Conservation (phyloP, 2,113 vertebrate species). For the Smithornis capensis region DNA sequence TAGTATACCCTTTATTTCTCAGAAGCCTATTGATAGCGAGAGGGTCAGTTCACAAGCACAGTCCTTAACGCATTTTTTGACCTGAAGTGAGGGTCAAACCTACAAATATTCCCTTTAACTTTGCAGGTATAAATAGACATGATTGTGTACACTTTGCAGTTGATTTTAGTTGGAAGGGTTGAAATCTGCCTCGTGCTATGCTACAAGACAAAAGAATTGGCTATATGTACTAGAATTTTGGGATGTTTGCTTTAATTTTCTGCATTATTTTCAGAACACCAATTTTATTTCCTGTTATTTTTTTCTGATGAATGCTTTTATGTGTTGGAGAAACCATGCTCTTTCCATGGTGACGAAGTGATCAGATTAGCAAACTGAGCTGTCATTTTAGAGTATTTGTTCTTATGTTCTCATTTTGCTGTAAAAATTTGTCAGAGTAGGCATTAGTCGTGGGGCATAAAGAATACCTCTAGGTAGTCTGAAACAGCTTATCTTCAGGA, state of each 20-base stretch:
- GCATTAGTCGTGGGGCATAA: not conserved
- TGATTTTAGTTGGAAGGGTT: not conserved
- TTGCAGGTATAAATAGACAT: not conserved
- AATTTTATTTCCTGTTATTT: not conserved
- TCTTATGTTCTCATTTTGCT: not conserved
- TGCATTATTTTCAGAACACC: not conserved
- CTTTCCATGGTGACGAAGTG: not conserved
- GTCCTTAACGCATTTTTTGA: not conserved
- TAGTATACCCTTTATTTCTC: constrained; percentile 41
- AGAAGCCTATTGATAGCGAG: not conserved
- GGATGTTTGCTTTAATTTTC: constrained; percentile 14
- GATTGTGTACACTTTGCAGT: not conserved
- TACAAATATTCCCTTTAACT: not conserved
- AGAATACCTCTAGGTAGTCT: not conserved
- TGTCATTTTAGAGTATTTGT: not conserved
- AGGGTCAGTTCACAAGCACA: not conserved
- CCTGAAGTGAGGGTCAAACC: not conserved
- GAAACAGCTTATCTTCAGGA: not conserved
- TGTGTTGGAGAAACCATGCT: rapidly evolving
- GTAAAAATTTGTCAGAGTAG: not conserved
- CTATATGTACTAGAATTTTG: not conserved
- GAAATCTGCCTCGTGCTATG: constrained; percentile 25
- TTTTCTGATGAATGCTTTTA: not conserved
- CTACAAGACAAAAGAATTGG: not conserved
- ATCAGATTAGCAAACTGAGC: not conserved